phyloP scores from a whole-genome alignment of 2,113 vertebrate genomes.

The Lagopus muta region DNA sequence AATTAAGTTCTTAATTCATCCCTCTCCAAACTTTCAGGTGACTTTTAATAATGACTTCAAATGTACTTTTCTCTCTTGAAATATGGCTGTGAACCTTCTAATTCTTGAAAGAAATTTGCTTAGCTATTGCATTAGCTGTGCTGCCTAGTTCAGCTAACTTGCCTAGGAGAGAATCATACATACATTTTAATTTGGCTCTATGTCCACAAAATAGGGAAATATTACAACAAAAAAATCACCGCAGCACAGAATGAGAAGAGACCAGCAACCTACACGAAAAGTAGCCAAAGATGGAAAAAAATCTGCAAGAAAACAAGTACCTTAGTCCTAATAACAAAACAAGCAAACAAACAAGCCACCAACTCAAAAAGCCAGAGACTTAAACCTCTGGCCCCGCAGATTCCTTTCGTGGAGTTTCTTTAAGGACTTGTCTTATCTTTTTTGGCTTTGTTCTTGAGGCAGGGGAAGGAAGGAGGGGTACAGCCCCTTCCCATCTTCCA shows the following conservation, averaged over 20 bases:
- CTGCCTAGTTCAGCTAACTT: neutral
- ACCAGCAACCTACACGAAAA: neutral
- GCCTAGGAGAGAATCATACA: neutral
- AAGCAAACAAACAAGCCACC: neutral
- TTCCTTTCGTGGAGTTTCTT: neutral
- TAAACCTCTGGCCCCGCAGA: neutral
- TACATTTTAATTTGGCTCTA: neutral
- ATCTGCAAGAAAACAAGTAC: neutral
- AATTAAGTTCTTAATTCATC: neutral
- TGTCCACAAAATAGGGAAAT: neutral
- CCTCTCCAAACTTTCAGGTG: neutral
- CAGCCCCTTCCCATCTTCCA: neutral
- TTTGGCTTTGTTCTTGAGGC: neutral
- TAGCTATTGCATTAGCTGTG: neutral
- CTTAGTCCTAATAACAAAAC: neutral
- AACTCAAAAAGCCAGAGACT: neutral
- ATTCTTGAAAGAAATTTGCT: neutral
- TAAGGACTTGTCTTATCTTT: neutral
- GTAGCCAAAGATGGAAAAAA: neutral
- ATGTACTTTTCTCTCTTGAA: neutral
- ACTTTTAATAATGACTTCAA: neutral
- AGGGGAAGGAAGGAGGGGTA: conserved; percentile 15
- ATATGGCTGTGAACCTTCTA: neutral
- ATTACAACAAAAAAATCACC: neutral
- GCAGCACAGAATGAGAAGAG: neutral